Conservation (phyloP, 2,113 vertebrate genomes). For the Pomatorhinus ruficollis region DNA sequence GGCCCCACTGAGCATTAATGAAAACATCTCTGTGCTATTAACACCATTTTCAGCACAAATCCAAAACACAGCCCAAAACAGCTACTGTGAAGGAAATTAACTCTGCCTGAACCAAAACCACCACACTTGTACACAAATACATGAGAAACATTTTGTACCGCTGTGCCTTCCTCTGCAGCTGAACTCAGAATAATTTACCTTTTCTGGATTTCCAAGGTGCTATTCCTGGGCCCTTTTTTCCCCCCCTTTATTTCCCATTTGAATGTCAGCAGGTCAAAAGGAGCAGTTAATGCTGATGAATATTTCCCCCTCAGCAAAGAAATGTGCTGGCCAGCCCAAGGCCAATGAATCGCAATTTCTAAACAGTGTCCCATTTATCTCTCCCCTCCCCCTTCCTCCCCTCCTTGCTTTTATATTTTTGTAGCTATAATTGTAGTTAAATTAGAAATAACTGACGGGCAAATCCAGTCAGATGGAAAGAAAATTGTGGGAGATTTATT, state of each 20-base stretch:
- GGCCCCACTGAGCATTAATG: not conserved
- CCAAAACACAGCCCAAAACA: not conserved
- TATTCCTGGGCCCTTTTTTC: not conserved
- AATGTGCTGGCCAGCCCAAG: slow-evolving; percentile 30
- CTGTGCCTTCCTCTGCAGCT: not conserved
- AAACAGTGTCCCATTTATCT: slow-evolving; percentile 52
- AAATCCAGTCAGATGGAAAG: slow-evolving; percentile 65
- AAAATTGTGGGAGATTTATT: slow-evolving; percentile 65
- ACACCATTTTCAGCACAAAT: not conserved
- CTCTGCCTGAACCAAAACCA: not conserved
- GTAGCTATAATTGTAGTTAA: slow-evolving; percentile 60
- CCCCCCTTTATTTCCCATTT: not conserved
- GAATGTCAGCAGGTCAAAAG: slow-evolving; percentile 59
- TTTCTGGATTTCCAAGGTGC: not conserved
- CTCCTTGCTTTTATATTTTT: slow-evolving; percentile 24
- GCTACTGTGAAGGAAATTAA: not conserved
- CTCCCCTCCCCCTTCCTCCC: not conserved
- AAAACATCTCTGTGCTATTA: not conserved
- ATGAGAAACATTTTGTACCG: fast-evolving
- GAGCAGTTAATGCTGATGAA: slow-evolving; percentile 59
- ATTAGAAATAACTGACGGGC: slow-evolving; percentile 69
- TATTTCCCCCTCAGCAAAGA: slow-evolving; percentile 39
- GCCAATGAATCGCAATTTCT: slow-evolving; percentile 3
- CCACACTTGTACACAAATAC: fast-evolving
- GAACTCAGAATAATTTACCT: not conserved